These are phyloP conservation scores for Heptranchias perlo DNA, from an alignment of 2,113 vertebrate genomes.

Conservation along the genomic window DNA sequence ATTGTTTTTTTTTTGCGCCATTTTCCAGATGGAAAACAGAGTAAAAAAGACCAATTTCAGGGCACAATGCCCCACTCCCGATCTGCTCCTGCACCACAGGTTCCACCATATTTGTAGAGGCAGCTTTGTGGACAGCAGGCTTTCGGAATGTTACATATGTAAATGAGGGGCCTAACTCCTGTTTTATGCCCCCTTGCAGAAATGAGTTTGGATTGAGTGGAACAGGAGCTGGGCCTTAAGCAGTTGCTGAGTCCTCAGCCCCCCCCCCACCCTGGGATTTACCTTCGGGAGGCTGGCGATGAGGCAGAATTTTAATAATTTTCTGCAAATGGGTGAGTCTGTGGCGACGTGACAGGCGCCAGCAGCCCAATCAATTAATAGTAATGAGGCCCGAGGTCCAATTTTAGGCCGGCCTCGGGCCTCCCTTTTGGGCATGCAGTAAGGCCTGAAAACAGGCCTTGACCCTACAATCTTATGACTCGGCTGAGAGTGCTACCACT, in stretches of 20 bases:
- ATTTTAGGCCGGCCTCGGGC: background rate
- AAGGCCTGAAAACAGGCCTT: too few relatives aligned
- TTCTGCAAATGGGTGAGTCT: background rate
- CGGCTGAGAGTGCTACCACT: too few relatives aligned
- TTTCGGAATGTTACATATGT: background rate
- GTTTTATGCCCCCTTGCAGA: background rate
- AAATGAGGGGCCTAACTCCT: too few relatives aligned
- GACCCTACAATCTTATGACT: too few relatives aligned
- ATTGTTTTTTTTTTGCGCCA: background rate
- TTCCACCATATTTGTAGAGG: background rate
- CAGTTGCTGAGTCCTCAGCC: background rate
- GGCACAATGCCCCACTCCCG: background rate
- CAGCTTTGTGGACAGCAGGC: background rate
- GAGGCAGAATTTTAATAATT: background rate
- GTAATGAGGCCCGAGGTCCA: background rate
- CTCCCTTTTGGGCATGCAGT: too few relatives aligned
- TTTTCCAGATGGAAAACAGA: background rate
- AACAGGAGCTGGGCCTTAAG: background rate
- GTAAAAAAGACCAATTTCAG: background rate
- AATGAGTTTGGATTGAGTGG: background rate
- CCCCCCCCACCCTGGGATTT: background rate
- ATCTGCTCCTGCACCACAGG: background rate
- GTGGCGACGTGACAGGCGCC: background rate
- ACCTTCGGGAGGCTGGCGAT: background rate
- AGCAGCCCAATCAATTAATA: background rate